A percentile compares a stretch with the other conserved stretches of the same genome.
Conservation (phyloP, 2,888 invertebrate species). For the Mesochorus sp. region DNA sequence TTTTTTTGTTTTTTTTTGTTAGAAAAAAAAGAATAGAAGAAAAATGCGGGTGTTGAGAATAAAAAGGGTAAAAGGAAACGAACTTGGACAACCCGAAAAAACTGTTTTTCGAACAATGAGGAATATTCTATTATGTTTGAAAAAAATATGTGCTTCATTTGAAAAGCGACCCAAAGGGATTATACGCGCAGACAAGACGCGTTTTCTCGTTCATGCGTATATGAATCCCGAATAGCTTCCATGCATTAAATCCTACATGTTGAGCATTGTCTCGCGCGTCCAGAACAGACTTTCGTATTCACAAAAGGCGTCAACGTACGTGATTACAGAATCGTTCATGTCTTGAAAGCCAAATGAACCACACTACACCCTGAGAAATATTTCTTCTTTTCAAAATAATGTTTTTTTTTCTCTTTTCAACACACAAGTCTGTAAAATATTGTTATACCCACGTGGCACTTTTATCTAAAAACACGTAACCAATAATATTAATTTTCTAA, state of each 20-base stretch:
- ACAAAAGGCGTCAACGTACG: conserved; percentile 33
- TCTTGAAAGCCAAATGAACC: neutral
- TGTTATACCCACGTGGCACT: too few species aligned
- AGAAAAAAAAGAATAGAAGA: too few species aligned
- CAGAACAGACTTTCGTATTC: conserved; percentile 33
- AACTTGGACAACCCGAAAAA: too few species aligned
- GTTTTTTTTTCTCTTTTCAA: neutral
- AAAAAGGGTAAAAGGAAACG: neutral
- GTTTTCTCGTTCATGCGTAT: too few species aligned
- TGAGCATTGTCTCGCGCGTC: conserved; percentile 17
- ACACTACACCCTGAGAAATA: neutral
- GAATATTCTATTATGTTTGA: conserved; percentile 7
- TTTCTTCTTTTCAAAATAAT: neutral
- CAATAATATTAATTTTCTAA: too few species aligned
- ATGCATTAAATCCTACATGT: conserved; percentile 9
- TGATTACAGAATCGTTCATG: conserved; percentile 25
- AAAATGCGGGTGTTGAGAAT: too few species aligned
- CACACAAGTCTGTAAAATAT: neutral
- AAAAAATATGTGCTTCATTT: conserved; percentile 2
- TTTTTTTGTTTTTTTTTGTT: too few species aligned
- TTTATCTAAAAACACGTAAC: too few species aligned
- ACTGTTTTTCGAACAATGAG: neutral
- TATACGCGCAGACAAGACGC: conserved; percentile 24
- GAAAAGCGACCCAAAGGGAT: conserved; percentile 3
- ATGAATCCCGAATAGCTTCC: conserved; percentile 18